phyloP scores from a whole-genome alignment of 2,113 vertebrate genomes.

The Regulus satrapa region DNA sequence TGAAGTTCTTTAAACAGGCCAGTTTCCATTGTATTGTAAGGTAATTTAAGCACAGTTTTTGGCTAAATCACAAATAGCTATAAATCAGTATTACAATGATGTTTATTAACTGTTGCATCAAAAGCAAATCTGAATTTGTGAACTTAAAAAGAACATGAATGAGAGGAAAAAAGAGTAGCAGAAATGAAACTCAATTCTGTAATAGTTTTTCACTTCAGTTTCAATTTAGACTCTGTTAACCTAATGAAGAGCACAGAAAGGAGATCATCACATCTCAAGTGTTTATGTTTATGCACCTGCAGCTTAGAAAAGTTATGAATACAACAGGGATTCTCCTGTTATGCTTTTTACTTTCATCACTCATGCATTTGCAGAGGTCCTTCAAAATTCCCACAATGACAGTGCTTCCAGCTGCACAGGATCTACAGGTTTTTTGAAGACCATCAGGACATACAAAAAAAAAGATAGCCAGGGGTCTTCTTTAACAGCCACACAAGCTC shows the following conservation, averaged over 20 bases:
- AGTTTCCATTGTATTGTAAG: constrained; percentile 21
- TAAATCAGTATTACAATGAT: background rate
- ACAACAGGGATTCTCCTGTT: constrained; percentile 9
- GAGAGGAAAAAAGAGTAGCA: background rate
- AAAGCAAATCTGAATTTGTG: background rate
- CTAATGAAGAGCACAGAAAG: background rate
- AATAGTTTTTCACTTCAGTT: background rate
- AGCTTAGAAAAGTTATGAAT: background rate
- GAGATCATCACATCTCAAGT: background rate
- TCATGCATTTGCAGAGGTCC: background rate
- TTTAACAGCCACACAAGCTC: background rate
- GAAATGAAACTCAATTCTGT: background rate
- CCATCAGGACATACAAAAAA: background rate
- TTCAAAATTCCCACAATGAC: background rate
- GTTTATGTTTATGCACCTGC: constrained; percentile 35
- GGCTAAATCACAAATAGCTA: background rate
- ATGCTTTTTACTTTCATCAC: constrained; percentile 8
- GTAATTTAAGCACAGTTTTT: background rate
- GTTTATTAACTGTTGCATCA: background rate
- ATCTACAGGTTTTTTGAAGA: constrained; percentile 10
- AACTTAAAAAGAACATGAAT: background rate
- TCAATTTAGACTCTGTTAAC: background rate
- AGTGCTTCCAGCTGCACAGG: constrained; percentile 22
- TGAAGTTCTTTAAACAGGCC: background rate
- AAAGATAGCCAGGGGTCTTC: background rate